A percentile compares a stretch with the other conserved stretches of the same genome.
phyloP scores from a whole-genome alignment of 2,888 invertebrate species.

The Parnassius smintheus region DNA sequence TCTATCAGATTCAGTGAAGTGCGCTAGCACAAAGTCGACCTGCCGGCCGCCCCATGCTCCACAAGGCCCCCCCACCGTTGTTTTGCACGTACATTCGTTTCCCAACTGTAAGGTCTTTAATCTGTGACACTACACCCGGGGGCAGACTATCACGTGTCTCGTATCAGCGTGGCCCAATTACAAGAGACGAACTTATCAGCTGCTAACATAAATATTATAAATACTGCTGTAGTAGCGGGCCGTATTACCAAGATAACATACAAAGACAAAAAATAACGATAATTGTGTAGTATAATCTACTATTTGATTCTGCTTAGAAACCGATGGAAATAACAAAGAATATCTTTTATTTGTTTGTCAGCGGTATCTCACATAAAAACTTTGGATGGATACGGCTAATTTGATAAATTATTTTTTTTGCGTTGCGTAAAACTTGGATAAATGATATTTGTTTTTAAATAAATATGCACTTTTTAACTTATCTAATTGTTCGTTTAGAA shows the following conservation, averaged over 20 bases:
- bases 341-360: not conserved
- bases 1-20: too few relatives aligned
- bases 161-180: conserved; percentile 24
- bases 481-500: too few relatives aligned
- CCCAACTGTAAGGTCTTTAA: not conserved
- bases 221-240: conserved; percentile 5
- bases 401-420: too few relatives aligned
- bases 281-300: not conserved
- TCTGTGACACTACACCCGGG: not conserved
- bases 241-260: not conserved
- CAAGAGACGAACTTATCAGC: conserved; percentile 18
- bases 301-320: conserved; percentile 10
- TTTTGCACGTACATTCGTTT: not conserved
- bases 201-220: conserved; percentile 10
- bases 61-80: too few relatives aligned
- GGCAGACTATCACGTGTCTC: conserved; percentile 17
- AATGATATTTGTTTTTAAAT: too few relatives aligned
- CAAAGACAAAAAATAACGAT: conserved; percentile 1
- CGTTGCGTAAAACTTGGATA: too few relatives aligned
- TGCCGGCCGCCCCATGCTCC: too few relatives aligned
- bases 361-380: not conserved
- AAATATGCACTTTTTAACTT: too few relatives aligned
- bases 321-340: not conserved
- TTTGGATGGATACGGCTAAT: too few relatives aligned
- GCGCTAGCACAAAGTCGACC: too few relatives aligned